A percentile compares a stretch with the other conserved stretches of the same genome.
Conservation (phyloP, 1,140 invertebrate species). For the Pemphigus obesinymphae region DNA sequence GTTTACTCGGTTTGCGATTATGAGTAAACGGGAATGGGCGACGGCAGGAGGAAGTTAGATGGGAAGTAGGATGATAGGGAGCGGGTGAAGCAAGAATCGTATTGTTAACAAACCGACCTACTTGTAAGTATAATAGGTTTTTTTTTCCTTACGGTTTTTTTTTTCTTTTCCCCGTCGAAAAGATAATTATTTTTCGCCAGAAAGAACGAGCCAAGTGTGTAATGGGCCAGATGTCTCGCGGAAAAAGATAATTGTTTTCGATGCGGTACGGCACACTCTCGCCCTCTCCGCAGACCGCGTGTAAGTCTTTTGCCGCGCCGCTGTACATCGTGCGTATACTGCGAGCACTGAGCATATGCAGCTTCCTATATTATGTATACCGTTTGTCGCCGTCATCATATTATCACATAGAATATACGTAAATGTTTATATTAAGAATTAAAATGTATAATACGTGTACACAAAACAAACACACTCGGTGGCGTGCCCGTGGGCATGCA, state of each 20-base stretch:
- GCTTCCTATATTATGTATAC: not conserved
- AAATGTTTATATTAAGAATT: not conserved
- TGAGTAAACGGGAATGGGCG: not conserved
- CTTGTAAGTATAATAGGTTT: not conserved
- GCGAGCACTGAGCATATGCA: not conserved
- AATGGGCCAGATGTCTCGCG: not conserved
- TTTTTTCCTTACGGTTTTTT: not conserved
- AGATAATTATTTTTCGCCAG: not conserved
- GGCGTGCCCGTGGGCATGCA: no score
- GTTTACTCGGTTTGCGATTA: not conserved
- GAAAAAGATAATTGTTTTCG: not conserved
- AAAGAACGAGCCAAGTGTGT: not conserved
- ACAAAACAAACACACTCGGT: not conserved
- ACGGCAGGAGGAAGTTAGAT: not conserved
- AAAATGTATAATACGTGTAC: not conserved
- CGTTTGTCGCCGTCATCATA: not conserved
- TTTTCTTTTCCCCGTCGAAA: not conserved
- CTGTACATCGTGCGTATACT: no score
- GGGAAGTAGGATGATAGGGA: not conserved
- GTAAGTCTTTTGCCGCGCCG: no score
- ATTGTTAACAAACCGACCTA: conserved; percentile 8
- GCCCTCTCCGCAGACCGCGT: no score
- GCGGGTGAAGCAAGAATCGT: no score
- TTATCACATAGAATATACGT: not conserved
- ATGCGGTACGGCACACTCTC: no score